Conservation (phyloP, 2,888 invertebrate species). For the Dasysyrphus tricinctus region DNA sequence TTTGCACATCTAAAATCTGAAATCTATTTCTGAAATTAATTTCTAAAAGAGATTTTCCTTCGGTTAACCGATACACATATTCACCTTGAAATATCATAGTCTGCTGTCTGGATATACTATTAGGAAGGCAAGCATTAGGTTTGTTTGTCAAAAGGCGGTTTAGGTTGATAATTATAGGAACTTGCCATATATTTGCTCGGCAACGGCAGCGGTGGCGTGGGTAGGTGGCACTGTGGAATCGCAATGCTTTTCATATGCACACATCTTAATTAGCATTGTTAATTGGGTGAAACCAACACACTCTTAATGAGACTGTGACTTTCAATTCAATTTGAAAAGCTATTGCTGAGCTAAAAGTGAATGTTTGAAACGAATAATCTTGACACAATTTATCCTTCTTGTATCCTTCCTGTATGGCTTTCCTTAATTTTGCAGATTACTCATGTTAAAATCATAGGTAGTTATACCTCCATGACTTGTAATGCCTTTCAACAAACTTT, state of each 20-base stretch:
- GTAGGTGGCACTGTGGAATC: not conserved
- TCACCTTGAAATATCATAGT: slow-evolving; percentile 5
- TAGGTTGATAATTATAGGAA: not conserved
- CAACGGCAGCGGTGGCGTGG: not conserved
- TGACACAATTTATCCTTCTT: not conserved
- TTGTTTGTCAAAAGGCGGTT: slow-evolving; percentile 22
- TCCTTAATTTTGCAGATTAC: not conserved
- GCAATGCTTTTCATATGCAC: slow-evolving; percentile 4
- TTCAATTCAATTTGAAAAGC: not conserved
- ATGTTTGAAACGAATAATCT: not conserved
- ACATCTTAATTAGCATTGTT: slow-evolving; percentile 26
- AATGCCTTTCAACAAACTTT: not conserved
- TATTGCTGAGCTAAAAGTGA: not conserved
- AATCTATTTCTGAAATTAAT: slow-evolving; percentile 7
- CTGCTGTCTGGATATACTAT: not conserved
- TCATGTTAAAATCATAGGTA: not conserved
- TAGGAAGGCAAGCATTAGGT: not conserved
- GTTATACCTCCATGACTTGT: not conserved
- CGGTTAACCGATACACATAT: slow-evolving; percentile 4
- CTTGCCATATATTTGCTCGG: slow-evolving; percentile 1
- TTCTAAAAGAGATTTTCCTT: slow-evolving; percentile 4
- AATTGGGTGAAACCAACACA: slow-evolving; percentile 23
- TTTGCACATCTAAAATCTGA: slow-evolving; percentile 9
- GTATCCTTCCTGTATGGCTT: not conserved
- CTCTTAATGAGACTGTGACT: slow-evolving; percentile 11